A percentile compares a stretch with the other conserved stretches of the same genome.
These are phyloP conservation scores for Epinotia ramella DNA, from an alignment of 2,888 invertebrate genomes.

Conservation along the genomic window DNA sequence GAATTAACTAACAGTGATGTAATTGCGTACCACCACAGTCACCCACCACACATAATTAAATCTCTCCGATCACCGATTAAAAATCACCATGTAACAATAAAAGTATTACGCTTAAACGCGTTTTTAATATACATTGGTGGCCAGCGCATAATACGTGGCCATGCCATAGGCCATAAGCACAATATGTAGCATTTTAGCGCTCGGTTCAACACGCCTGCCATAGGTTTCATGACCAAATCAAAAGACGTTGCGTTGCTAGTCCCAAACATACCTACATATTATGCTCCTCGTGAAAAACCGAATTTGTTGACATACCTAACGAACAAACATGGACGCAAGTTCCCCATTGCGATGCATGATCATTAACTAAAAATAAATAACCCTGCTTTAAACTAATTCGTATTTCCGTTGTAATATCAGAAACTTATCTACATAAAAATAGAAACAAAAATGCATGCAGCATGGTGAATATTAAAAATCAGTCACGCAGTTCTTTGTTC, in stretches of 20 bases:
- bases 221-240: not conserved
- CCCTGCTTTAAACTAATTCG: not conserved
- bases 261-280: not conserved
- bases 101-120: too few relatives aligned
- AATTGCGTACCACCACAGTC: too few relatives aligned
- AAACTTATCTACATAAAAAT: not conserved
- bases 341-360: constrained; percentile 1
- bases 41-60: too few relatives aligned
- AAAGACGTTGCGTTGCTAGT: not conserved
- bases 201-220: not conserved
- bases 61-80: too few relatives aligned
- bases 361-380: not conserved
- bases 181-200: not conserved
- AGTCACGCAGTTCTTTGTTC: not conserved
- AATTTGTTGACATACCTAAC: not conserved
- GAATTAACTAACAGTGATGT: too few relatives aligned
- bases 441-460: constrained; percentile 7
- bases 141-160: not conserved
- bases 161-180: not conserved
- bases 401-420: not conserved
- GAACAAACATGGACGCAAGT: not conserved
- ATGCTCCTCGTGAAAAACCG: not conserved
- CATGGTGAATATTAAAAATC: constrained; percentile 9
- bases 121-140: too few relatives aligned
- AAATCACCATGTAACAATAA: too few relatives aligned